A percentile compares a stretch with the other conserved stretches of the same genome.
These are phyloP conservation scores for Gymnarchus niloticus DNA, from an alignment of 2,113 vertebrate genomes.

Conservation along the genomic window DNA sequence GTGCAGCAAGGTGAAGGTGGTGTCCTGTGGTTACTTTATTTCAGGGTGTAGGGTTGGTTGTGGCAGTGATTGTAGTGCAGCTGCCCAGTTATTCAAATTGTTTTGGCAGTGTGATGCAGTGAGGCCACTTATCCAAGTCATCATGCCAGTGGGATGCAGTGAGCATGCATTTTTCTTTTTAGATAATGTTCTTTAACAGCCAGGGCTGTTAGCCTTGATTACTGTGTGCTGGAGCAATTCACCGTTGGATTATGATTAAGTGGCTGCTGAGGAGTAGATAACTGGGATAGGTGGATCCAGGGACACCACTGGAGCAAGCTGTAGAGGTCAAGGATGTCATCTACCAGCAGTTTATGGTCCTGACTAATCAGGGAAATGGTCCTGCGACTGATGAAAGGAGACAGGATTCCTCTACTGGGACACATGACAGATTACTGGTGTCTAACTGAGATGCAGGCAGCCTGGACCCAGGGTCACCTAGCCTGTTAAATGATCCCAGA, in stretches of 20 bases:
- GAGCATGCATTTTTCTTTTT: constrained; percentile 7
- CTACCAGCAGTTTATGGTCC: not conserved
- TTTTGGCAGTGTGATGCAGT: not conserved
- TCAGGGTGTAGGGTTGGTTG: not conserved
- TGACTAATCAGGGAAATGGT: not conserved
- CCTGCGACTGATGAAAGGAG: not conserved
- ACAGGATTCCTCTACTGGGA: not conserved
- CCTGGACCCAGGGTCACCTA: not conserved
- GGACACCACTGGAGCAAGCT: not conserved
- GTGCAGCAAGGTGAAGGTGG: not conserved
- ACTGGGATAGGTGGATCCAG: not conserved
- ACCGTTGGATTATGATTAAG: not conserved
- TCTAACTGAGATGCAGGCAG: not conserved
- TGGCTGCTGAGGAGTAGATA: not conserved
- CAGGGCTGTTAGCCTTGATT: not conserved
- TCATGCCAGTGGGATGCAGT: not conserved
- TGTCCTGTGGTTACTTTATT: not conserved
- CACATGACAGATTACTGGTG: not conserved
- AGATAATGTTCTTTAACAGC: not conserved
- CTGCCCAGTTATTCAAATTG: not conserved
- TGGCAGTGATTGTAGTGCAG: not conserved
- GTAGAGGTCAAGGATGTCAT: not conserved
- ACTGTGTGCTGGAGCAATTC: not conserved
- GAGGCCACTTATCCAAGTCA: not conserved
- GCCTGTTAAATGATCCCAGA: not conserved